phyloP scores from a whole-genome alignment of 2,797 vertebrate species.

The Garrulus glandarius region DNA sequence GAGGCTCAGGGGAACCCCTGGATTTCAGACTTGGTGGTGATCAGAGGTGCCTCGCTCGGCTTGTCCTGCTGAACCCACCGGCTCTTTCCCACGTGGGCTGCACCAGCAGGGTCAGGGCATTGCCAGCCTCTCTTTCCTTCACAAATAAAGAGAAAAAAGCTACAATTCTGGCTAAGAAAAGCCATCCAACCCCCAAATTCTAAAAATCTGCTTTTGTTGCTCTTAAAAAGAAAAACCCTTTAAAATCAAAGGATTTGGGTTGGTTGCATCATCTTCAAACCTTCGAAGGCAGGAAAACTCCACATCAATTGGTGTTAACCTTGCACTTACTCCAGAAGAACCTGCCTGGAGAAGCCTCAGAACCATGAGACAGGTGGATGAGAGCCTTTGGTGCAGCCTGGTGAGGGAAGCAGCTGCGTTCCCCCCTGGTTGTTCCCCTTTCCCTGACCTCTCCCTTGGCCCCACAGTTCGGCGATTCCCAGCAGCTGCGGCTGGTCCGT shows the following conservation, averaged over 20 bases:
- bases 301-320: fast-evolving
- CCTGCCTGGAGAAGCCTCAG: neutral
- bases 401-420: neutral
- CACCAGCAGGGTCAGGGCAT: neutral
- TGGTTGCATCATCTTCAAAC: neutral
- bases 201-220: neutral
- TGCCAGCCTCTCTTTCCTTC: neutral
- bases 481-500: slow-evolving; percentile 96
- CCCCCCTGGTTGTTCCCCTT: neutral
- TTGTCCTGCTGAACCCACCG: neutral
- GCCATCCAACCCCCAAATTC: neutral
- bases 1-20: neutral
- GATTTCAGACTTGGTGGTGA: neutral
- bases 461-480: slow-evolving; percentile 94
- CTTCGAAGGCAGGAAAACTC: neutral
- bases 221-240: neutral
- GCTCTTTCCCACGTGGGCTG: slow-evolving; percentile 33
- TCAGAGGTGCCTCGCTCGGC: slow-evolving; percentile 1
- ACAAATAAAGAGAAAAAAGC: fast-evolving
- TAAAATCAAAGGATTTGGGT: neutral
- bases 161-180: neutral
- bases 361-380: fast-evolving
- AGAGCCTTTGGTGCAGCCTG: slow-evolving; percentile 46
- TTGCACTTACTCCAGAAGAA: neutral
- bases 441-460: slow-evolving; percentile 31